A percentile compares a stretch with the other conserved stretches of the same genome.
These are phyloP conservation scores for Lithophane socia DNA, from an alignment of 2,888 invertebrate genomes.

Conservation along the genomic window DNA sequence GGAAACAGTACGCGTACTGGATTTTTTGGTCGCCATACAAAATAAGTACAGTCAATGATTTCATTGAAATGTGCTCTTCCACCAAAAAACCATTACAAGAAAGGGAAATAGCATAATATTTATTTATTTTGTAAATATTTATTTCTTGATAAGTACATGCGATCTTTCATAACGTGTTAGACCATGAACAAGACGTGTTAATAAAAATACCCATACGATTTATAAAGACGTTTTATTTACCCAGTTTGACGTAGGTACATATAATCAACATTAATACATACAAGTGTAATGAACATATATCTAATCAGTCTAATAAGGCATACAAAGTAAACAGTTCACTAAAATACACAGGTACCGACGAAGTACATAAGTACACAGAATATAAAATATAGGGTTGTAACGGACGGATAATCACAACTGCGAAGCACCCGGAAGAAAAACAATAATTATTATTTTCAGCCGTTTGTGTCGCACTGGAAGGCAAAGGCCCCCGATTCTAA, in stretches of 20 bases:
- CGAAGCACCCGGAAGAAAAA: background rate
- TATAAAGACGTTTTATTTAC: constrained; percentile 57
- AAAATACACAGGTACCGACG: constrained; percentile 65
- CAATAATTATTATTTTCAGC: background rate
- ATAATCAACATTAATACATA: constrained; percentile 57
- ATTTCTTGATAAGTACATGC: background rate
- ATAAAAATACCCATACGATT: constrained; percentile 46
- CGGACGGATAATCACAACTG: background rate
- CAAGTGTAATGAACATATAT: constrained; percentile 57
- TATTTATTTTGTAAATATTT: constrained; percentile 35
- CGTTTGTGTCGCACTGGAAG: background rate
- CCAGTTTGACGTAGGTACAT: constrained; percentile 42
- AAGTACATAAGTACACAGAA: constrained; percentile 54
- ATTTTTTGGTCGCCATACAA: background rate
- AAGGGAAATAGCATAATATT: background rate
- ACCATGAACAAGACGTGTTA: constrained; percentile 30
- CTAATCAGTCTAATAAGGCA: constrained; percentile 73
- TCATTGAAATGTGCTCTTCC: background rate
- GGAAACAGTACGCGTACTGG: background rate
- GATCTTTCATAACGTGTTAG: constrained; percentile 21
- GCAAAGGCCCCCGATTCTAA: background rate
- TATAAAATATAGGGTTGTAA: constrained; percentile 33
- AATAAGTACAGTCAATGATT: background rate
- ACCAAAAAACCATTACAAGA: background rate
- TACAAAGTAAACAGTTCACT: constrained; percentile 62